Evolutionary conservation across 2,113 vertebrate genomes (phyloP), one percentile per base, ranked within the genome.

Genomic region (Oreotrochilus melanogaster): DNA sequence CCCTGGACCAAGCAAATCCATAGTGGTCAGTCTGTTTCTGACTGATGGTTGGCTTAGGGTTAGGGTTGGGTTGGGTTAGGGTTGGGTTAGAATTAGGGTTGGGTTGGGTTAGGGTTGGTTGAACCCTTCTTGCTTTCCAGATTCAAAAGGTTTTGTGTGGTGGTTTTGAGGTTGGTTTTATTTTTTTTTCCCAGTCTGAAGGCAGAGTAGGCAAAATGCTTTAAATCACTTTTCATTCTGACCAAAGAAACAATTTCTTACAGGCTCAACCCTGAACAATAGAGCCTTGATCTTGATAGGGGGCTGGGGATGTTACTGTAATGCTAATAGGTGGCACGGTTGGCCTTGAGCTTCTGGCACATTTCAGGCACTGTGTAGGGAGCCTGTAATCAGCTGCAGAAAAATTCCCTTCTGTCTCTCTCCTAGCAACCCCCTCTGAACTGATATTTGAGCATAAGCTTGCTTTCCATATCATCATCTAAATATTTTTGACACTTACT

Each of bases 301-400:
- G 73, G 62, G 43, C 37, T 89, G 65, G 18, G 72, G 81, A 14
- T 84, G 54, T 78, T 78, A 33, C 82, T 78, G 69, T 61, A 4
- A 24, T 72, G 56, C 19, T 15, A 15, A 81, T 70, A 31, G 3
- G 5, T 3, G 1, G 14, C 47, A 3, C 22, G 0, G 1, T 33
- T 9, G 16, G 48, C 57, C 75, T 64, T 39, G 62, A 8, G n/a
- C 87, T 88, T 47, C 79, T 91, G 75, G 71, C 39, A 23, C 35
- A 2, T 73, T 69, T 27, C 72, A 91, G 60, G 23, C 51, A 2
- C 78, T 62, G 2, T 22, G 18, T 8, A 31, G 33, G 71, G 83
- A 81, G 48, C 11, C 78, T 86, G 48, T 45, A 56, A 75, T 87
- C 87, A 80, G 78, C 88, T 66, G 73, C 87, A 71, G 74, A 47